Conservation (phyloP, 2,113 vertebrate genomes). For the Casuarius casuarius region DNA sequence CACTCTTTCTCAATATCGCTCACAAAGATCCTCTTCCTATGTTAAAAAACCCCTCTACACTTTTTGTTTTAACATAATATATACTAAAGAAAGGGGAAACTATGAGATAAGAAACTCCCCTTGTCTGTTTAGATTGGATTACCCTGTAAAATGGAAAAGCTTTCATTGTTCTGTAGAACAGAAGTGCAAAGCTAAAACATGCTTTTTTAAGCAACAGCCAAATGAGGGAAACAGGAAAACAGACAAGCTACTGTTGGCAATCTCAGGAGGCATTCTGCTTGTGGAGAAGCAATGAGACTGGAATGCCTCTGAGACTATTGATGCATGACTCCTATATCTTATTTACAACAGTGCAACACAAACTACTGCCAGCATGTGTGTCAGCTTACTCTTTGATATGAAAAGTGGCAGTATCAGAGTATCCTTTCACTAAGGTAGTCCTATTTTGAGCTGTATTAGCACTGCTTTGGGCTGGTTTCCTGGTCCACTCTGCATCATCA, state of each 20-base stretch:
- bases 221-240: neutral
- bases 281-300: neutral
- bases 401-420: neutral
- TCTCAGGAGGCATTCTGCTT: neutral
- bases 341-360: neutral
- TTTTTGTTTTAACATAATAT: neutral
- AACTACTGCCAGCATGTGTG: neutral
- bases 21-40: neutral
- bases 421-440: neutral
- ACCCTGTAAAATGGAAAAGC: neutral
- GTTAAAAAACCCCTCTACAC: neutral
- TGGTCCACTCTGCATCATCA: neutral
- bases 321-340: neutral
- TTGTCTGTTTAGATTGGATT: neutral
- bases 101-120: neutral
- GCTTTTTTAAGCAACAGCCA: neutral
- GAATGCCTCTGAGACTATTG: neutral
- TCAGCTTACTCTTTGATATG: neutral
- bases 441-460: neutral
- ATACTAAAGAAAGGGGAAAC: neutral
- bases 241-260: neutral
- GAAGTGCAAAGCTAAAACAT: neutral
- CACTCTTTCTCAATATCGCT: neutral
- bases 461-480: neutral
- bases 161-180: neutral